A percentile compares a stretch with the other conserved stretches of the same genome.
Conservation (phyloP, 2,797 vertebrate species). For the Melanotaenia parkinsoni region DNA sequence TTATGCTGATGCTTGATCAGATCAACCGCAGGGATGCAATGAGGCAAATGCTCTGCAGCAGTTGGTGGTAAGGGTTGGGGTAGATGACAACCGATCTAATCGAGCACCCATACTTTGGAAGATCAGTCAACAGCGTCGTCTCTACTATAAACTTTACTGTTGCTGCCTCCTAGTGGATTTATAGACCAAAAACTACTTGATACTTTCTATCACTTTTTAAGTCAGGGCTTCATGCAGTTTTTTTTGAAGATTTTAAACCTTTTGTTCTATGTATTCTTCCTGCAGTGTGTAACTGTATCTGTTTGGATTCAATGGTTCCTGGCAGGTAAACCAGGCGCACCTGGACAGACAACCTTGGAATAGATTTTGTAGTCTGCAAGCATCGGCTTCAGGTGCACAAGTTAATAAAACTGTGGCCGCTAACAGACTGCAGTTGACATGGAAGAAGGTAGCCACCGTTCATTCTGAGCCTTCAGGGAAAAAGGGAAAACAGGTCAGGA, state of each 20-base stretch:
- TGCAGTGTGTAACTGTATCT: constrained; percentile 27
- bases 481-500: constrained; percentile 35
- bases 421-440: constrained; percentile 12
- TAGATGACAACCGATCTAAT: background rate
- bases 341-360: constrained; percentile 9
- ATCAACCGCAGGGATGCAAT: background rate
- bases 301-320: constrained; percentile 10
- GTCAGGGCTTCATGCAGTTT: constrained; percentile 16
- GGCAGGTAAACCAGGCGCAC: background rate
- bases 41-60: background rate
- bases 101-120: constrained; percentile 15
- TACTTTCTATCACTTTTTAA: constrained; percentile 12
- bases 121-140: constrained; percentile 50
- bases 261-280: background rate
- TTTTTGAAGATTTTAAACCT: background rate
- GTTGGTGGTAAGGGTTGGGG: constrained; percentile 8
- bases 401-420: constrained; percentile 8
- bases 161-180: constrained; percentile 69
- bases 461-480: background rate
- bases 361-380: constrained; percentile 14
- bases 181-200: constrained; percentile 8
- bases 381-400: constrained; percentile 25
- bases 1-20: background rate
- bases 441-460: constrained; percentile 10
- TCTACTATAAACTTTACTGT: constrained; percentile 50